phyloP scores from a whole-genome alignment of 2,888 invertebrate genomes.

The Macrophya alboannulata region DNA sequence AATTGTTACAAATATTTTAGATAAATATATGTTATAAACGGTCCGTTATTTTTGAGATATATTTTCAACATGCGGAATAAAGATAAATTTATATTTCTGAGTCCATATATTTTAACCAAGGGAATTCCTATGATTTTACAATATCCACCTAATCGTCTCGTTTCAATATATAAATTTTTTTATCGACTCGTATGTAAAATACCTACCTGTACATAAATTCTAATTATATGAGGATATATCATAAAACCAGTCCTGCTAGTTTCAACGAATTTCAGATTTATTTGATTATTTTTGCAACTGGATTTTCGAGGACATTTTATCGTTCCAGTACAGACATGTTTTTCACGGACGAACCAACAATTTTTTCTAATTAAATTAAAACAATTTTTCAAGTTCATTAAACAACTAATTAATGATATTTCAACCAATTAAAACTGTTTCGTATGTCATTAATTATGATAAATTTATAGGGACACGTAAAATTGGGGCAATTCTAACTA shows the following conservation, averaged over 20 bases:
- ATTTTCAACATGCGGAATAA: slow-evolving; percentile 38
- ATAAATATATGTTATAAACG: slow-evolving; percentile 14
- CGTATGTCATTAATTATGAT: no score
- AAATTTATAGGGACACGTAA: no score
- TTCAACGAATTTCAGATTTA: background rate
- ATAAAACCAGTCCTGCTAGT: background rate
- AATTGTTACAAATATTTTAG: slow-evolving; percentile 20
- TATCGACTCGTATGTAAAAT: background rate
- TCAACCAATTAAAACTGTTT: no score
- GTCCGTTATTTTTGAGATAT: slow-evolving; percentile 22
- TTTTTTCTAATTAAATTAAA: no score
- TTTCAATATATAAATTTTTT: background rate
- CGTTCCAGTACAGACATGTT: background rate
- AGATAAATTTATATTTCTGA: slow-evolving; percentile 44
- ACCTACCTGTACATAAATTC: background rate
- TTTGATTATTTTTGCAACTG: background rate
- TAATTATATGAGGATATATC: background rate
- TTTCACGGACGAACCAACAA: no score
- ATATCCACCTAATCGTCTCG: background rate
- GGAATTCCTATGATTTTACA: background rate
- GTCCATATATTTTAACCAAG: slow-evolving; percentile 4
- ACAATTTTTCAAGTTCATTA: no score
- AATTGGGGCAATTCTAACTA: no score
- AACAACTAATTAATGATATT: no score
- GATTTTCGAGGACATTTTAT: background rate